These are phyloP conservation scores for Castor canadensis DNA, from an alignment of 2,113 vertebrate species.

Conservation along the genomic window DNA sequence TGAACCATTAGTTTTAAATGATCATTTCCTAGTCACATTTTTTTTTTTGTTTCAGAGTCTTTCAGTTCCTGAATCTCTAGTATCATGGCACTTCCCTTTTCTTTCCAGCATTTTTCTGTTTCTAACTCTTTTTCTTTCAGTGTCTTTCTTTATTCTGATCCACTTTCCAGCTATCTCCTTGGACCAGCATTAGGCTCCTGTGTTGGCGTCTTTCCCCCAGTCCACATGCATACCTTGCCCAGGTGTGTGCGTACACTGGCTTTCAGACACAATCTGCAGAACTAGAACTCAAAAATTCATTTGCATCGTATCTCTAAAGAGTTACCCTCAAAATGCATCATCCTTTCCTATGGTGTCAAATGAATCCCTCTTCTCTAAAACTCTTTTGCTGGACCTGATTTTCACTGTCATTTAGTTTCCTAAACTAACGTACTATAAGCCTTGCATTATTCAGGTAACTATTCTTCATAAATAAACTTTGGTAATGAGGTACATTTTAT, in stretches of 20 bases:
- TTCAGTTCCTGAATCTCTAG: background rate
- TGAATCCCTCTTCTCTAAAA: background rate
- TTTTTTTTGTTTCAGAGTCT: background rate
- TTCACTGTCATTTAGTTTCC: background rate
- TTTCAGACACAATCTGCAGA: background rate
- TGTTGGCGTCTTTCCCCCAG: background rate
- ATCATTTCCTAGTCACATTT: background rate
- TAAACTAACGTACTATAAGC: background rate
- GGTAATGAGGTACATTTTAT: background rate
- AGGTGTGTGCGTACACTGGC: no score
- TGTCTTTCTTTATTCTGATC: background rate
- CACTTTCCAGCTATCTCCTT: background rate
- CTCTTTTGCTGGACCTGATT: background rate
- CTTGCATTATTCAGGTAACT: background rate
- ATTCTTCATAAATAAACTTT: background rate
- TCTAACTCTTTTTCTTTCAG: background rate
- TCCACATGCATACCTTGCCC: rapidly evolving
- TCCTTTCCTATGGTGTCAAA: background rate
- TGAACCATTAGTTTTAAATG: background rate
- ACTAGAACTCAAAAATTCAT: background rate
- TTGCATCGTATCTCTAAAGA: background rate
- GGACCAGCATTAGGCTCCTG: background rate
- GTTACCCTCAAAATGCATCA: background rate
- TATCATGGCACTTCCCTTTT: background rate
- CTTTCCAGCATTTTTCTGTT: background rate